Evolutionary conservation across 2,113 vertebrate species (phyloP).

Genomic region (Brienomyrus longianalis): DNA sequence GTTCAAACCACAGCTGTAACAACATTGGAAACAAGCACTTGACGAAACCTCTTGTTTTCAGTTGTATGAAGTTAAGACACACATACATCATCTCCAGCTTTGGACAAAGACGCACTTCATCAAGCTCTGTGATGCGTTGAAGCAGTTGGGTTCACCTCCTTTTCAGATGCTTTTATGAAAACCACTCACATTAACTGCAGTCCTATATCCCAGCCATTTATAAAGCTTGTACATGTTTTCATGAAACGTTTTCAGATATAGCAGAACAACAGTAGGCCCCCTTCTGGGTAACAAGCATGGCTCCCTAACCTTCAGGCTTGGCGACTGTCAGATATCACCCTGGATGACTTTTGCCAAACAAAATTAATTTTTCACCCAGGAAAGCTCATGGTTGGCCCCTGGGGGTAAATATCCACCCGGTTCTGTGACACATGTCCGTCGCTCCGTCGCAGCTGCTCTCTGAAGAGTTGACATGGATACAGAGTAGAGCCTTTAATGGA

Average conservation of each 20-base stretch:
- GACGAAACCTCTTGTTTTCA: not conserved
- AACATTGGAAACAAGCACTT: not conserved
- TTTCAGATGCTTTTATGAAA: not conserved
- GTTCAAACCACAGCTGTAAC: not conserved
- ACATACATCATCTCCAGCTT: not conserved
- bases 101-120: not conserved
- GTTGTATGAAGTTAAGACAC: not conserved
- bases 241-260: not conserved
- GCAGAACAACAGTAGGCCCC: not conserved
- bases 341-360: not conserved
- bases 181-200: not conserved
- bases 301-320: not conserved
- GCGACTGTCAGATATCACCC: not conserved
- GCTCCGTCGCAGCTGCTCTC: not conserved
- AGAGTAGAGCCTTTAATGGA: not conserved
- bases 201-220: not conserved
- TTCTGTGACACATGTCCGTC: not conserved
- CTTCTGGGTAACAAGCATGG: not conserved
- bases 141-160: not conserved
- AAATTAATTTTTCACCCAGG: not conserved
- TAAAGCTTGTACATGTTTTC: not conserved
- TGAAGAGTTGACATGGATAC: not conserved
- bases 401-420: not conserved
- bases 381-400: not conserved
- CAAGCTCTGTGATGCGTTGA: not conserved